Conservation (phyloP, 2,113 vertebrate species). For the Jaculus jaculus region DNA sequence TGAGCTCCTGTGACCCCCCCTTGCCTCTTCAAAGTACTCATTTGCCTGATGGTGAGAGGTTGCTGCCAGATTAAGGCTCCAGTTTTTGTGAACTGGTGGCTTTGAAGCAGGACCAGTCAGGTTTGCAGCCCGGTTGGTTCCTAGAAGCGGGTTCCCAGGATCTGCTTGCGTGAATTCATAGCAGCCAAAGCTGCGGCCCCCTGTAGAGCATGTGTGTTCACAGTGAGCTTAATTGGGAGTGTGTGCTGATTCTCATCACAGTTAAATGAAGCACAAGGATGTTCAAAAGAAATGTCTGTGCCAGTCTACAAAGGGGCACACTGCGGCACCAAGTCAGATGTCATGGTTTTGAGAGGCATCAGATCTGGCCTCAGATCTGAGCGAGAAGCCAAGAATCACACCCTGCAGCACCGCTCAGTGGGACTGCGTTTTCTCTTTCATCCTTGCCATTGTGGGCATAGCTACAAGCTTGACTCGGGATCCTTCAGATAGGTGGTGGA, state of each 20-base stretch:
- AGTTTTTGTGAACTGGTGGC: constrained; percentile 29
- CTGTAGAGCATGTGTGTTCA: neutral
- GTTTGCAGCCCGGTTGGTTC: constrained; percentile 9
- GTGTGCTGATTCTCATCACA: neutral
- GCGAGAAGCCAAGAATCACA: neutral
- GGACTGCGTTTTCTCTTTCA: neutral
- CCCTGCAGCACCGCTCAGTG: neutral
- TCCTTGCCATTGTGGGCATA: neutral
- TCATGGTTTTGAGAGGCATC: neutral
- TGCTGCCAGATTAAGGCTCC: constrained; percentile 10
- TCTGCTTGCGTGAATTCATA: neutral
- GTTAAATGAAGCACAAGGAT: neutral
- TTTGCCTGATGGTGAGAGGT: constrained; percentile 11
- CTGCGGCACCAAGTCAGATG: neutral
- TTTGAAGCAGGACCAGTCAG: neutral
- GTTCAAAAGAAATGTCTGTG: constrained; percentile 45
- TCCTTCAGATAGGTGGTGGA: neutral
- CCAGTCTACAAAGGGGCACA: constrained; percentile 10
- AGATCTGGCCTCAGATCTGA: neutral
- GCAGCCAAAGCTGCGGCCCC: neutral
- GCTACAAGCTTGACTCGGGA: neutral
- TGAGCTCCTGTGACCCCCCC: neutral
- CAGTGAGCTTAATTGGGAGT: constrained; percentile 20
- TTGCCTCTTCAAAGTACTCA: constrained; percentile 54
- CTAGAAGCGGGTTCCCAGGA: neutral